These are phyloP conservation scores for Leuciscus idus DNA, from an alignment of 2,113 vertebrate genomes.

Conservation along the genomic window DNA sequence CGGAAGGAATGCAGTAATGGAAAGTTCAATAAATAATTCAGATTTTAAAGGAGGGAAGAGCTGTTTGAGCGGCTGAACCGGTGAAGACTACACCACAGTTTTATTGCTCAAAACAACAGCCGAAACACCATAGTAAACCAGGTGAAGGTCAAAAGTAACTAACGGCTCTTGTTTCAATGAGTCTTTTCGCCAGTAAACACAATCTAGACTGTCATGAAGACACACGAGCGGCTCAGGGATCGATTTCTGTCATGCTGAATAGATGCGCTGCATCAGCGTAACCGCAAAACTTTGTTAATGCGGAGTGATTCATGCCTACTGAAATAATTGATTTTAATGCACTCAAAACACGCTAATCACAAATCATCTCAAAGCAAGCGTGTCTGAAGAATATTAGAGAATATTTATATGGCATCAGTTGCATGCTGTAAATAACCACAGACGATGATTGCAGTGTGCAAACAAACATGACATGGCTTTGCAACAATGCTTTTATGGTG, in stretches of 20 bases:
- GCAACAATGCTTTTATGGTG: too few relatives aligned
- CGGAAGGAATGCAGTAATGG: too few relatives aligned
- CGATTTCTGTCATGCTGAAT: constrained; percentile 70
- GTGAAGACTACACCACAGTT: too few relatives aligned
- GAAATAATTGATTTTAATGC: constrained; percentile 75
- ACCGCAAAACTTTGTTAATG: constrained; percentile 65
- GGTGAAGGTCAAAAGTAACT: constrained; percentile 69
- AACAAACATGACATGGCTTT: too few relatives aligned
- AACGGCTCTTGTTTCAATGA: constrained; percentile 53
- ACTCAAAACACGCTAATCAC: constrained; percentile 74
- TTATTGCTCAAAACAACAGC: background rate
- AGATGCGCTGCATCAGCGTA: constrained; percentile 71
- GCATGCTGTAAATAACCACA: too few relatives aligned
- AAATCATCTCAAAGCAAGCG: constrained; percentile 72
- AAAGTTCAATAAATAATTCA: too few relatives aligned
- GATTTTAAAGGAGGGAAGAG: too few relatives aligned
- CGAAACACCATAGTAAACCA: constrained; percentile 48
- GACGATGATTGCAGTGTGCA: too few relatives aligned
- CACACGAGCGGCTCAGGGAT: constrained; percentile 65
- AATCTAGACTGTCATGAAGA: constrained; percentile 77
- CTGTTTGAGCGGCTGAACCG: too few relatives aligned
- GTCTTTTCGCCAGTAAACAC: constrained; percentile 72
- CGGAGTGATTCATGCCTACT: constrained; percentile 71
- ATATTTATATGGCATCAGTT: too few relatives aligned
- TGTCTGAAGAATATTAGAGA: constrained; percentile 53